Evolutionary conservation across 2,113 vertebrate genomes (phyloP), one percentile per base, ranked within the genome.

Genomic region (Apaloderma vittatum): DNA sequence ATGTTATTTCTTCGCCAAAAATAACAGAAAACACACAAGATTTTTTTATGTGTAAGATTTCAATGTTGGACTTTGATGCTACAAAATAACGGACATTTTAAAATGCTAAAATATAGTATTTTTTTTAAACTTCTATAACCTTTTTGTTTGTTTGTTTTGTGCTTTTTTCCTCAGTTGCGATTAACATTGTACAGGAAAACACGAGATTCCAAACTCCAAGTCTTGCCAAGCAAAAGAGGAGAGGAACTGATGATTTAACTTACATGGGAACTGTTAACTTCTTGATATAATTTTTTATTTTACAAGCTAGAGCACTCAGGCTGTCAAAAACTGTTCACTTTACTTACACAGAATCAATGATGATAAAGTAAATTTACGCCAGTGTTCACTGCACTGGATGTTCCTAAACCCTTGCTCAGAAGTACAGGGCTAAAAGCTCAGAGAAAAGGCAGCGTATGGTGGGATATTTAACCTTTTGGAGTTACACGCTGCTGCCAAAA

Each of bases 1-100:
- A 1, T 24, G 19, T 12, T 61, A 16, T 52, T 3, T 2, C 40
- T 20, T 1, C 5, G 6, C 1, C 1, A 3, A 43, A 94, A 43
- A 8, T 4, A 63, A 20, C 29, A 92, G n/a, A 17, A 79, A 94
- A 79, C 13, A 63, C 2, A 3, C 3, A 21, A 22, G 15, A 5
- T 12, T 29, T 29, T n/a, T 66, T 88, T 48, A 75, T n/a, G 26
- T 34, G 49, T 16, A 36, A 20, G 37, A 62, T 55, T 34, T 73
- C 27, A 92, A 79, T 17, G 49, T 40, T 90, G 58, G 54, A 45
- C 54, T 59, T 45, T 13, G 16, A 54, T 45, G 21, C 32, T 52
- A 63, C 54, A 40, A 11, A 93, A 34, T 9, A 70, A 55, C 0
- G 1, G 43, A 4, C 15, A 49, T 34, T 76, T 90, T 3, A 23